Percentiles rank a stretch among this genome's conserved stretches.
Evolutionary conservation across 2,888 invertebrate genomes (phyloP).

Genomic region (Phengaris arion): DNA sequence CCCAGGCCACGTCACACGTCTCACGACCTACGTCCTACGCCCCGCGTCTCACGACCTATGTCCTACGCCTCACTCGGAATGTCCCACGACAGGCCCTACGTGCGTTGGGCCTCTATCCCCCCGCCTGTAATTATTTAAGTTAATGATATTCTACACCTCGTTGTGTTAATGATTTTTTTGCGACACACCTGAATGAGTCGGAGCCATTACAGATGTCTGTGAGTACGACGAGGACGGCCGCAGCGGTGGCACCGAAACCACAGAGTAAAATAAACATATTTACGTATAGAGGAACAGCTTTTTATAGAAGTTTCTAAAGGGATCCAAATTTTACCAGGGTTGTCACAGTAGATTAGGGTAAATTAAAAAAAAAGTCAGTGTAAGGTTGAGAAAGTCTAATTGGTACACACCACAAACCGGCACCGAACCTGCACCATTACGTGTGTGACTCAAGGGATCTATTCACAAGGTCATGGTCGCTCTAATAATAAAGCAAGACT

Average conservation of each 20-base stretch:
- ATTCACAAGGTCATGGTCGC: too few relatives aligned
- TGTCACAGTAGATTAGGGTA: too few relatives aligned
- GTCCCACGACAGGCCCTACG: slow-evolving; percentile 17
- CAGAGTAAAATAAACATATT: slow-evolving; percentile 31
- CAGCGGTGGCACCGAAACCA: slow-evolving; percentile 55
- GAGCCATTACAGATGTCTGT: slow-evolving; percentile 31
- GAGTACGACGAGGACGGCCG: slow-evolving; percentile 43
- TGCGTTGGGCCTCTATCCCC: slow-evolving; percentile 41
- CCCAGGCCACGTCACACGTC: not conserved
- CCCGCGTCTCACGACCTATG: not conserved
- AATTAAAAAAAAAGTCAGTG: too few relatives aligned
- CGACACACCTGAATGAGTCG: slow-evolving; percentile 48
- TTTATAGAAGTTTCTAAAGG: too few relatives aligned
- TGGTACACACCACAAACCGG: too few relatives aligned
- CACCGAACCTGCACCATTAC: too few relatives aligned
- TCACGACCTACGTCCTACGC: slow-evolving; percentile 39
- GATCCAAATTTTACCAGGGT: too few relatives aligned
- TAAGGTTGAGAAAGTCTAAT: too few relatives aligned
- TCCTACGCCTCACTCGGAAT: not conserved
- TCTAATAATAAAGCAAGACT: too few relatives aligned
- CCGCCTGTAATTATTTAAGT: slow-evolving; percentile 74
- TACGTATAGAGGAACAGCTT: too few relatives aligned
- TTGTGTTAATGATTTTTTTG: slow-evolving; percentile 65
- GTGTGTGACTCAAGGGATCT: too few relatives aligned
- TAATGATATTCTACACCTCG: slow-evolving; percentile 75